Base-by-base conservation (phyloP, 2,113 vertebrate species). In the Formicarius rufipectus region DNA sequence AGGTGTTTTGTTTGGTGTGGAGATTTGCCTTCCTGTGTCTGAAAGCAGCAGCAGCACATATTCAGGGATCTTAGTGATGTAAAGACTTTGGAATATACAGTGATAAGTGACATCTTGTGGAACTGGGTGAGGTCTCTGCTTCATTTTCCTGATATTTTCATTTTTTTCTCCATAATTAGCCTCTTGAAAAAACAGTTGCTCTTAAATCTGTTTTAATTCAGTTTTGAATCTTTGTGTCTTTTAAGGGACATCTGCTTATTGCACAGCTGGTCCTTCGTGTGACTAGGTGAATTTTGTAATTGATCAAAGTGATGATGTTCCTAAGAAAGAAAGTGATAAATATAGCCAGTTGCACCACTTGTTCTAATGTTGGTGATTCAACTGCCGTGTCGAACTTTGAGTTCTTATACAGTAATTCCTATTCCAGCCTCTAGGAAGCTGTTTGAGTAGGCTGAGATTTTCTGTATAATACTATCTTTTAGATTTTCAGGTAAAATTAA, bases 291-390 rank as follows among this genome's bases (percentile, higher is more conserved):
- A 81, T 81, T 89, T 69, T 66, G 40, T 77, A 45, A 39, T 73
- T 5, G 21, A 7, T 42, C 50, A 25, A 84, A 53, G 6, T 40
- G 50, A 44, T 33, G 15, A 50, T 77, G 14, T 31, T 64, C 14
- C 14, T 83, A 27, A 85, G 63, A 75, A 89, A 83, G 14, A 62
- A 84, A n/a, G 17, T 47, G 18, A 35, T 64, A 68, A 83, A 42
- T 68, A 7, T 20, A 69, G 44, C 3, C 39, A 56, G 56, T 37
- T 83, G 11, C 13, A 58, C 11, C 0, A 0, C 31, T 81, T 71
- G 22, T 16, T 83, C 40, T 5, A 7, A 0, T 52, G 40, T 11
- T 90, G 31, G 18, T 90, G 31, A 18, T 63, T 67, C 23, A 55
- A 3, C 9, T 79, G 39, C 1, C 0, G 0, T 52, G 33, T 52